Evolutionary conservation across 2,888 invertebrate genomes (phyloP).

Genomic region (Drosophila demipolita): DNA sequence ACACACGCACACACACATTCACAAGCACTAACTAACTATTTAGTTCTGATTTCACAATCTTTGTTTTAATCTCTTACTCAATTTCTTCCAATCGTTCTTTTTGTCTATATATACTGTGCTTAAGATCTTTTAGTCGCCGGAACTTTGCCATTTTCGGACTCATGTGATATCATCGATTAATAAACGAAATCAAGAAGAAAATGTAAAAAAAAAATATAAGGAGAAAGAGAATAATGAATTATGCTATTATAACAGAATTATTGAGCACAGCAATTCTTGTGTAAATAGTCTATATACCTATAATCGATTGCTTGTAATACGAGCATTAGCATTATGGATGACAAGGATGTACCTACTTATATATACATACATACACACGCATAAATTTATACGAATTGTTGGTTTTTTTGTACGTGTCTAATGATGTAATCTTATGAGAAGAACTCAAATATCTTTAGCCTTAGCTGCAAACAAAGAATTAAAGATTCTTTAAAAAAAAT

Average conservation of each 20-base stretch:
- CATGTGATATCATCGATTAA: slow-evolving; percentile 84
- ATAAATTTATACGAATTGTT: slow-evolving; percentile 49
- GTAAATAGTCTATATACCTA: slow-evolving; percentile 74
- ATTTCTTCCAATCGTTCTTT: slow-evolving; percentile 18
- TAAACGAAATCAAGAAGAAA: slow-evolving; percentile 67
- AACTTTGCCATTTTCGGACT: slow-evolving; percentile 83
- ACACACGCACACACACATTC: slow-evolving; percentile 41
- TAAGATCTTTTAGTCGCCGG: slow-evolving; percentile 82
- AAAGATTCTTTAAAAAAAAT: slow-evolving; percentile 81
- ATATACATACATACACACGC: slow-evolving; percentile 25
- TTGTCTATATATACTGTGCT: slow-evolving; percentile 44
- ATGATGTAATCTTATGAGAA: slow-evolving; percentile 65
- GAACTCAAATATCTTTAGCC: slow-evolving; percentile 72
- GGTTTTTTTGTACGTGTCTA: slow-evolving; percentile 49
- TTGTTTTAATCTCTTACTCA: slow-evolving; percentile 21
- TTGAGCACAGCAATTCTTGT: slow-evolving; percentile 61
- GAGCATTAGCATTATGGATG: slow-evolving; percentile 65
- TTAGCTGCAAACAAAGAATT: slow-evolving; percentile 85
- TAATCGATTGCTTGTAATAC: slow-evolving; percentile 66
- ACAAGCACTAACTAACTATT: slow-evolving; percentile 24
- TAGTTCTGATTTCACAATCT: slow-evolving; percentile 22
- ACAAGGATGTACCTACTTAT: slow-evolving; percentile 61
- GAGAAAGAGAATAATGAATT: slow-evolving; percentile 31
- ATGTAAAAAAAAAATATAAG: slow-evolving; percentile 56
- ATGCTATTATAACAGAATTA: slow-evolving; percentile 60